These are phyloP conservation scores for Umimayanthus kanabou DNA, from an alignment of 92 coral and sea anemone genomes.

Conservation along the genomic window DNA sequence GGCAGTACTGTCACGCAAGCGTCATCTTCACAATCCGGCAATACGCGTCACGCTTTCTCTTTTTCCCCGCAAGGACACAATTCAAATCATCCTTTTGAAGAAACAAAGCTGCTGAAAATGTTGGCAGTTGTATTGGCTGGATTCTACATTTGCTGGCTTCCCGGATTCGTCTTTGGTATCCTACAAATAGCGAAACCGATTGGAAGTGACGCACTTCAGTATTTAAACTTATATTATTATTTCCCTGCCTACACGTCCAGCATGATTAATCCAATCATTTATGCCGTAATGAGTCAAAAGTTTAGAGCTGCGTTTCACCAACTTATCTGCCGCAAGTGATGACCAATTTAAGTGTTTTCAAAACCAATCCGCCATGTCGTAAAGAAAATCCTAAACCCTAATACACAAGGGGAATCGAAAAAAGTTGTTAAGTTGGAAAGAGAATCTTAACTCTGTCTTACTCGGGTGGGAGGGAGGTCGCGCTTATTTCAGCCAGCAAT, in stretches of 20 bases:
- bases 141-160: constrained; percentile 29
- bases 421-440: too few relatives aligned
- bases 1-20: not conserved
- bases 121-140: constrained; percentile 6
- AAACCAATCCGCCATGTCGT: not conserved
- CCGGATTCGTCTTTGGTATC: constrained; percentile 38
- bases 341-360: not conserved
- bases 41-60: not conserved
- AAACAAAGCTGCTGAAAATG: constrained; percentile 26
- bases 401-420: too few relatives aligned
- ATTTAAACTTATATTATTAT: constrained; percentile 24
- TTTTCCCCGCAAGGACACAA: not conserved
- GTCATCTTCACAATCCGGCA: not conserved
- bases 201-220: constrained; percentile 8
- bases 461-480: too few relatives aligned
- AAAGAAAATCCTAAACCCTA: too few relatives aligned
- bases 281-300: constrained; percentile 22
- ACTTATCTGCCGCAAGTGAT: not conserved
- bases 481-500: too few relatives aligned
- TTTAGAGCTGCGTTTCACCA: constrained; percentile 22
- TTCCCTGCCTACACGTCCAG: constrained; percentile 36
- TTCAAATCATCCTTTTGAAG: constrained; percentile 22
- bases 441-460: too few relatives aligned
- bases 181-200: constrained; percentile 22
- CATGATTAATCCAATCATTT: constrained; percentile 35